These are phyloP conservation scores for Peribatodes rhomboidaria DNA, from an alignment of 2,888 invertebrate genomes.

Conservation along the genomic window DNA sequence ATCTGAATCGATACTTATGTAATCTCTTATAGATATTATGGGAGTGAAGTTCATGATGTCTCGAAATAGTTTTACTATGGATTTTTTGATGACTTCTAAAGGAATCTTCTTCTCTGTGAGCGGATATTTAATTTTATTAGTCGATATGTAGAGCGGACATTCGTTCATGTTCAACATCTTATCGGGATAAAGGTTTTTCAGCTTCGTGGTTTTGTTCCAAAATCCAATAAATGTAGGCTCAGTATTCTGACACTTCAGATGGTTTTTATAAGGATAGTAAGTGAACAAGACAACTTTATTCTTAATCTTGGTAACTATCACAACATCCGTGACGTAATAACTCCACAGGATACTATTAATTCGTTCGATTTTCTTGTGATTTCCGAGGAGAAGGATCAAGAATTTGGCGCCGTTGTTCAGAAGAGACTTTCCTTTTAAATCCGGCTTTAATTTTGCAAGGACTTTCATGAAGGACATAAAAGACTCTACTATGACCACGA, in stretches of 20 bases:
- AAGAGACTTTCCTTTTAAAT: slow-evolving; percentile 66
- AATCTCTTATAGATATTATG: slow-evolving; percentile 65
- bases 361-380: slow-evolving; percentile 48
- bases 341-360: slow-evolving; percentile 67
- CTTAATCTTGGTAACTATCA: slow-evolving; percentile 56
- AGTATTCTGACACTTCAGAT: slow-evolving; percentile 65
- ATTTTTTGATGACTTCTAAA: slow-evolving; percentile 66
- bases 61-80: slow-evolving; percentile 62
- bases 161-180: slow-evolving; percentile 71
- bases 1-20: slow-evolving; percentile 69
- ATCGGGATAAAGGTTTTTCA: slow-evolving; percentile 59
- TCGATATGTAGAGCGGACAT: slow-evolving; percentile 73
- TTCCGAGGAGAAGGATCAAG: slow-evolving; percentile 55
- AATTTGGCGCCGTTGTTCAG: slow-evolving; percentile 65
- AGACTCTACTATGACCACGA: slow-evolving; percentile 64
- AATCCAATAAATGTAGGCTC: slow-evolving; percentile 59
- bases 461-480: slow-evolving; percentile 64
- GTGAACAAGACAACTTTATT: slow-evolving; percentile 60
- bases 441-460: slow-evolving; percentile 61
- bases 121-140: slow-evolving; percentile 67
- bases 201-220: slow-evolving; percentile 51
- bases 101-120: slow-evolving; percentile 65
- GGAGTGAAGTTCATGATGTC: slow-evolving; percentile 72
- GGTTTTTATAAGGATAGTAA: slow-evolving; percentile 68
- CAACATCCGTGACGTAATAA: slow-evolving; percentile 63